phyloP scores from a whole-genome alignment of 2,888 invertebrate species.

The Hybos culiciformis region DNA sequence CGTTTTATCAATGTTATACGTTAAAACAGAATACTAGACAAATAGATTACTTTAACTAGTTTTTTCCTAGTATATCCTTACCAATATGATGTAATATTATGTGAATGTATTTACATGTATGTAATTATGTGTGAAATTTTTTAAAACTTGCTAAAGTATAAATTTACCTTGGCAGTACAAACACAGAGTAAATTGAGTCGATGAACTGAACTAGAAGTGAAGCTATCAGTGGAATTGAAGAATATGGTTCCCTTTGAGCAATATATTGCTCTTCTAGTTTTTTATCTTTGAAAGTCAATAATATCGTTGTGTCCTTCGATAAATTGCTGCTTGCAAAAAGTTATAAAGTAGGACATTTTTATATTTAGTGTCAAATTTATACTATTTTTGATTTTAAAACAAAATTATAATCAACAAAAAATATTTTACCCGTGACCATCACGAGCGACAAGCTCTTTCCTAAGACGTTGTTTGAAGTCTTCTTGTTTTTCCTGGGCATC shows the following conservation, averaged over 20 bases:
- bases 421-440: constrained; percentile 63
- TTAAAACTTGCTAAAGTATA: no score
- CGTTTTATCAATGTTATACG: no score
- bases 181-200: constrained; percentile 39
- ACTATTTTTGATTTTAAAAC: background rate
- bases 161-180: constrained; percentile 42
- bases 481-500: constrained; percentile 34
- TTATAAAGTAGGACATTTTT: background rate
- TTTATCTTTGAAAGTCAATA: constrained; percentile 51
- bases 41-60: no score
- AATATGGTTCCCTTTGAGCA: constrained; percentile 49
- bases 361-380: background rate
- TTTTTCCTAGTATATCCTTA: no score
- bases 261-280: constrained; percentile 54
- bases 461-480: constrained; percentile 64
- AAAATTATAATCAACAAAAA: background rate
- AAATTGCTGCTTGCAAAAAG: constrained; percentile 42
- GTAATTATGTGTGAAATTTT: no score
- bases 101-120: background rate
- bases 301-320: constrained; percentile 49
- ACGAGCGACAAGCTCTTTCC: constrained; percentile 71
- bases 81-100: background rate
- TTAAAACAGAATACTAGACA: no score
- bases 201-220: constrained; percentile 48
- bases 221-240: constrained; percentile 48